Conservation (phyloP, 2,888 invertebrate genomes). For the Pedicia rivosa region DNA sequence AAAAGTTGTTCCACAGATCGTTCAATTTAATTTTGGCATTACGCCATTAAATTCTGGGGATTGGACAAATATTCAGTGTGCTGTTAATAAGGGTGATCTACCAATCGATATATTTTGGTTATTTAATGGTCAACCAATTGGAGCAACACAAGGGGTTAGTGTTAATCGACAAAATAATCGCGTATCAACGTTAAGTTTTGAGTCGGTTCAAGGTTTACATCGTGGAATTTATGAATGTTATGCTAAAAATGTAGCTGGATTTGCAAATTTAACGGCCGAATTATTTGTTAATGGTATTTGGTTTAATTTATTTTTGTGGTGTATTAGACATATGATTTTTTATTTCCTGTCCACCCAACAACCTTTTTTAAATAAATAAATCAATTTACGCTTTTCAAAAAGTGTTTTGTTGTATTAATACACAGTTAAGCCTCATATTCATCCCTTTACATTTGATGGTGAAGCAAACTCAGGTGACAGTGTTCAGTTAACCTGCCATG, state of each 20-base stretch:
- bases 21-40: constrained; percentile 38
- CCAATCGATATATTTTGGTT: constrained; percentile 51
- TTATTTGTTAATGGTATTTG: constrained; percentile 26
- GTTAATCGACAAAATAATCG: constrained; percentile 28
- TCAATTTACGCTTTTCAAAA: not conserved
- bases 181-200: constrained; percentile 42
- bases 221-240: constrained; percentile 48
- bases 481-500: constrained; percentile 39
- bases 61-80: constrained; percentile 37
- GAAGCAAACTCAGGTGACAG: constrained; percentile 55
- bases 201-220: constrained; percentile 41
- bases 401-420: not conserved
- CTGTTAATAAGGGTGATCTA: constrained; percentile 43
- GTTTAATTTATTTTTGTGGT: no score
- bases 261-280: constrained; percentile 30
- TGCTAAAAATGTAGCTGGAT: constrained; percentile 41
- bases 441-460: constrained; percentile 53
- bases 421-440: constrained; percentile 50
- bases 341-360: constrained; percentile 10
- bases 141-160: constrained; percentile 24
- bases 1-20: constrained; percentile 40
- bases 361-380: constrained; percentile 6
- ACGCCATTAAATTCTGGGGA: constrained; percentile 36
- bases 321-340: constrained; percentile 1
- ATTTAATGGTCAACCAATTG: constrained; percentile 30